Percentiles rank a stretch among this genome's conserved stretches.
phyloP scores from a whole-genome alignment of 2,113 vertebrate genomes.

The Nicator chloris region DNA sequence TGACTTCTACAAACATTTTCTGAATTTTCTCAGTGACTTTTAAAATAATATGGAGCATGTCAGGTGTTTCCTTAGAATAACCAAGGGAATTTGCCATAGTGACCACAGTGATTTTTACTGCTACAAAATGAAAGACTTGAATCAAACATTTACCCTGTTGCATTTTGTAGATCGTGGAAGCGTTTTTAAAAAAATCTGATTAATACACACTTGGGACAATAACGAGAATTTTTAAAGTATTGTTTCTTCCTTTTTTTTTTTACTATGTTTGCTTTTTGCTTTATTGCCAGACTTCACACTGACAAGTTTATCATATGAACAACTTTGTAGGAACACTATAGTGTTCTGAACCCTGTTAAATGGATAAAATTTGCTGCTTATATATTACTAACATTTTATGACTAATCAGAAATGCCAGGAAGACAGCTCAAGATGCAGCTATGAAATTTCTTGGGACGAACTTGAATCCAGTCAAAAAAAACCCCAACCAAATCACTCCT shows the following conservation, averaged over 20 bases:
- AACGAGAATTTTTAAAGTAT: not conserved
- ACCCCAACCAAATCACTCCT: rapidly evolving
- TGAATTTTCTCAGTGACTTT: not conserved
- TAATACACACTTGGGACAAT: not conserved
- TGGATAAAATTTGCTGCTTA: not conserved
- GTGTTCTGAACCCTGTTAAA: not conserved
- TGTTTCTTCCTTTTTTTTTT: not conserved
- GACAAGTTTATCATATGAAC: not conserved
- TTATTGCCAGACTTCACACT: not conserved
- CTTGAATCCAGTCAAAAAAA: not conserved
- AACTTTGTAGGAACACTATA: not conserved
- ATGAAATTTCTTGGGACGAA: not conserved
- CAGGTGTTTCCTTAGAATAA: not conserved
- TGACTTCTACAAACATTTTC: not conserved
- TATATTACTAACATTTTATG: not conserved
- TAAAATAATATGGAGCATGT: not conserved
- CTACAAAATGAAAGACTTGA: not conserved
- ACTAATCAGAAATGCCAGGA: not conserved
- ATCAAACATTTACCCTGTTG: not conserved
- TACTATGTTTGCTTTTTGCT: not conserved
- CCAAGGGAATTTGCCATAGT: not conserved
- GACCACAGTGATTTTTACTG: not conserved
- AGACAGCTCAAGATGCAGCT: not conserved
- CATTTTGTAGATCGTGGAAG: not conserved
- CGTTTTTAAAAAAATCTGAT: not conserved